Conservation (phyloP, 2,113 vertebrate genomes). For the Boleophthalmus pectinirostris region DNA sequence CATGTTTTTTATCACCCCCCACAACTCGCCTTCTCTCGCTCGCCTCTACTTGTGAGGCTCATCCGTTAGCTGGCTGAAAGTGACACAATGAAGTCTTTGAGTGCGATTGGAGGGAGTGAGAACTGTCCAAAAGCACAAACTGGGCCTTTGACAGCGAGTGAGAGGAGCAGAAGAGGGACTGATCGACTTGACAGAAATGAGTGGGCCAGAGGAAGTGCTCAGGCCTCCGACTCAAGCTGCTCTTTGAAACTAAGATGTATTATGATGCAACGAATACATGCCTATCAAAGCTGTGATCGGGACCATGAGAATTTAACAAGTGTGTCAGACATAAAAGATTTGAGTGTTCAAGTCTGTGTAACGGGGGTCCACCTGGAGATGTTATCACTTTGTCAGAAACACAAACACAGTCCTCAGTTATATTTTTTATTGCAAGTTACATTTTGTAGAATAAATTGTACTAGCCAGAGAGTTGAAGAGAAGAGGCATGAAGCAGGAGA, state of each 20-base stretch:
- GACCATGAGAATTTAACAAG: no score
- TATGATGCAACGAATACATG: slow-evolving; percentile 6
- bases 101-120: slow-evolving; percentile 62
- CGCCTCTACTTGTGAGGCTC: slow-evolving; percentile 56
- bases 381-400: no score
- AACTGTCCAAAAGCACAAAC: slow-evolving; percentile 76
- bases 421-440: no score
- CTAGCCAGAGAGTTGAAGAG: no score
- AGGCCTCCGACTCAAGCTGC: slow-evolving; percentile 11
- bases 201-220: slow-evolving; percentile 49
- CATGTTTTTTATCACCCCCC: slow-evolving; percentile 21
- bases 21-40: background rate
- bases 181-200: slow-evolving; percentile 49
- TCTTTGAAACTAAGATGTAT: slow-evolving; percentile 43
- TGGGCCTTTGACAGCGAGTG: slow-evolving; percentile 69
- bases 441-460: no score
- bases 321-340: background rate
- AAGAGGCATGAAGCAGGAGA: no score
- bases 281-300: background rate
- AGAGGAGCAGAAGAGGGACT: slow-evolving; percentile 50
- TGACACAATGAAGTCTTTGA: slow-evolving; percentile 78
- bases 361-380: no score
- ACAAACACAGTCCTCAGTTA: no score
- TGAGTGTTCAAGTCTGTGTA: background rate
- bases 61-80: slow-evolving; percentile 68